A percentile compares a stretch with the other conserved stretches of the same genome.
Evolutionary conservation across 2,797 vertebrate species (phyloP).

Genomic region (Okamejei kenojei): DNA sequence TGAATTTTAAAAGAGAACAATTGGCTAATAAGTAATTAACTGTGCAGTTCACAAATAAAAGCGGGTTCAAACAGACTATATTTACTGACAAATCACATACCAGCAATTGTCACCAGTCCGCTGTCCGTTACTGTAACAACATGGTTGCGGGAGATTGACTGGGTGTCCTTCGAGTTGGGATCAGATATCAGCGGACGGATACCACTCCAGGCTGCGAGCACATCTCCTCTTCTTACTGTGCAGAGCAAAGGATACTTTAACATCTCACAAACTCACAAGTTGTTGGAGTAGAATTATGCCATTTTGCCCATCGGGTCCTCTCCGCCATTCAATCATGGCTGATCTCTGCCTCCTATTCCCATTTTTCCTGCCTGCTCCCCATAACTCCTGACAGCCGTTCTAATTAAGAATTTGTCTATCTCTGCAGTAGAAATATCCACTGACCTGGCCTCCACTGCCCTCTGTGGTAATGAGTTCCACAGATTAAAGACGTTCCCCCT

Average conservation of each 20-base stretch:
- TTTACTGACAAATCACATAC: constrained; percentile 54
- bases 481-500: too few relatives aligned
- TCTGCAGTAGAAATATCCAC: too few relatives aligned
- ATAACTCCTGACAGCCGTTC: too few relatives aligned
- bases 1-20: neutral
- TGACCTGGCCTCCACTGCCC: too few relatives aligned
- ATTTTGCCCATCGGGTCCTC: too few relatives aligned
- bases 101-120: constrained; percentile 87
- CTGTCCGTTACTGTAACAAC: constrained; percentile 75
- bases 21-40: neutral
- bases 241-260: constrained; percentile 22
- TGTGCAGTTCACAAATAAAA: constrained; percentile 1
- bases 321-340: too few relatives aligned
- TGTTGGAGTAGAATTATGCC: too few relatives aligned
- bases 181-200: constrained; percentile 90
- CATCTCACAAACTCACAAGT: neutral
- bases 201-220: constrained; percentile 93
- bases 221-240: constrained; percentile 88
- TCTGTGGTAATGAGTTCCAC: too few relatives aligned
- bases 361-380: too few relatives aligned
- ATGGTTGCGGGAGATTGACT: constrained; percentile 89
- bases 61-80: neutral
- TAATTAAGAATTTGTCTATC: too few relatives aligned
- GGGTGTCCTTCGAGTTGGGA: constrained; percentile 84
- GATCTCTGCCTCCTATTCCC: too few relatives aligned